Percentiles rank a stretch among this genome's conserved stretches.
Evolutionary conservation across 2,797 vertebrate species (phyloP).

Genomic region (Pelobates cultripes): DNA sequence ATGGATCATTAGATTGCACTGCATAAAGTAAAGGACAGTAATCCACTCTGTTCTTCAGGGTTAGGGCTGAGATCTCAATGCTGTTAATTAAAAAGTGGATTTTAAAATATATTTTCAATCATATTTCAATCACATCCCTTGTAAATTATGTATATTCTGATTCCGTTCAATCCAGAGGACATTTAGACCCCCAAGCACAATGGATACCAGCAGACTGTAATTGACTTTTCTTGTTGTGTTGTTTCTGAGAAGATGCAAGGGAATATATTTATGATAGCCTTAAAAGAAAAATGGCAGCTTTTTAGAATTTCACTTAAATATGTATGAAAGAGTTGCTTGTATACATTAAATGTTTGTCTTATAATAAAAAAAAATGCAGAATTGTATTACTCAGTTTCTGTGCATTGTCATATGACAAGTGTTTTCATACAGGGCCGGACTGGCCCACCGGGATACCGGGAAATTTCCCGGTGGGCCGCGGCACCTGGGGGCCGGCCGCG

Average conservation of each 20-base stretch:
- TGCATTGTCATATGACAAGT: too few relatives aligned
- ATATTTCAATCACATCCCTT: background rate
- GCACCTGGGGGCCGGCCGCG: too few relatives aligned
- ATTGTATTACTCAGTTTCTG: too few relatives aligned
- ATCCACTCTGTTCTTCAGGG: too few relatives aligned
- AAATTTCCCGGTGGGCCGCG: too few relatives aligned
- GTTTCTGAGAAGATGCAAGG: background rate
- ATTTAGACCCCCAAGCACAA: background rate
- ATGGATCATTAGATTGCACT: too few relatives aligned
- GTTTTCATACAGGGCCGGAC: too few relatives aligned
- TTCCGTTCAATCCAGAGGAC: constrained; percentile 4
- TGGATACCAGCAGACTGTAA: background rate
- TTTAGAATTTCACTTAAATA: background rate
- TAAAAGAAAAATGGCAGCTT: background rate
- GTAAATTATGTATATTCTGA: background rate
- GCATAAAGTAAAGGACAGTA: too few relatives aligned
- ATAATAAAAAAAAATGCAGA: background rate
- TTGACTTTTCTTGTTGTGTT: background rate
- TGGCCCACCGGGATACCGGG: too few relatives aligned
- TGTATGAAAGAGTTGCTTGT: background rate
- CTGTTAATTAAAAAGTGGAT: too few relatives aligned
- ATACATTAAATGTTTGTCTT: background rate
- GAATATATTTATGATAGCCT: constrained; percentile 1
- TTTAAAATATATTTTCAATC: too few relatives aligned
- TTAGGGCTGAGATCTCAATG: too few relatives aligned